Evolutionary conservation across 2,113 vertebrate genomes (phyloP).

Genomic region (Ptyas mucosa): DNA sequence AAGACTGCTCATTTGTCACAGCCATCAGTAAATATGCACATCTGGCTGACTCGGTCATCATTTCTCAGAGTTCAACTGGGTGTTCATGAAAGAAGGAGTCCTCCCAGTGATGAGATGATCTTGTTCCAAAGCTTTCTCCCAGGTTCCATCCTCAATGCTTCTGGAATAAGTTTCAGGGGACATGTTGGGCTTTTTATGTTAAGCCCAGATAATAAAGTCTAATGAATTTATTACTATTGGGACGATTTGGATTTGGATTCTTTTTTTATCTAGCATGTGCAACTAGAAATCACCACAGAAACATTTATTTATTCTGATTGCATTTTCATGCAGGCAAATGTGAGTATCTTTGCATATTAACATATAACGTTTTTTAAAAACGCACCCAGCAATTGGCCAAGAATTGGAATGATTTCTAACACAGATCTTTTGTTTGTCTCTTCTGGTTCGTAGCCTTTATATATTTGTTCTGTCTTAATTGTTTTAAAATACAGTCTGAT

Average conservation of each 20-base stretch:
- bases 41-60: not conserved
- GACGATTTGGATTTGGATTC: not conserved
- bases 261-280: not conserved
- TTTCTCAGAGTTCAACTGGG: not conserved
- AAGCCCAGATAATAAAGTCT: not conserved
- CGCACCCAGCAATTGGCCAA: not conserved
- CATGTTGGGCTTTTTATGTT: not conserved
- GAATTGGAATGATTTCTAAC: not conserved
- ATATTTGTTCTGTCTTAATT: not conserved
- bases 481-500: not conserved
- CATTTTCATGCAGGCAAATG: not conserved
- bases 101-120: not conserved
- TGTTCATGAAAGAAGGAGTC: not conserved
- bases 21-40: not conserved
- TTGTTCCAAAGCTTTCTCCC: not conserved
- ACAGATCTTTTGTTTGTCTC: not conserved
- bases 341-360: not conserved
- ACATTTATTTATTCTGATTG: not conserved
- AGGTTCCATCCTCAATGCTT: not conserved
- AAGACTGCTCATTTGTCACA: not conserved
- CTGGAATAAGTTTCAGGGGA: not conserved
- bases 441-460: not conserved
- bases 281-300: not conserved
- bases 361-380: not conserved
- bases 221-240: not conserved